Conservation (phyloP, 2,888 invertebrate genomes). For the Sceliomorpha sp. region DNA sequence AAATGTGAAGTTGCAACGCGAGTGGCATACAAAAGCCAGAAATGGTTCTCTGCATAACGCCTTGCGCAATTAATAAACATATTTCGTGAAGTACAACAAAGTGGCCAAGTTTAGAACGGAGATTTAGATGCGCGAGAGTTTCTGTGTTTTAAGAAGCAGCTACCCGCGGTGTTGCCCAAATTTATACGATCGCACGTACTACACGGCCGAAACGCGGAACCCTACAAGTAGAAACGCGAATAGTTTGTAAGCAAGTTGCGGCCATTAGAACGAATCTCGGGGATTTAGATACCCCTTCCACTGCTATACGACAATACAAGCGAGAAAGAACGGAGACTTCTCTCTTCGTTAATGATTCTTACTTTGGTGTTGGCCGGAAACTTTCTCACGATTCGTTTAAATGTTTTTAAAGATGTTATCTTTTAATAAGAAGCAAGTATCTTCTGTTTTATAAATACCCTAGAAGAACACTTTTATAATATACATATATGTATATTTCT, state of each 20-base stretch:
- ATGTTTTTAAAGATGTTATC: too few relatives aligned
- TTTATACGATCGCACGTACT: slow-evolving; percentile 71
- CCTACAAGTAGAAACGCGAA: slow-evolving; percentile 64
- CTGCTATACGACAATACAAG: slow-evolving; percentile 23
- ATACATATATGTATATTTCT: too few relatives aligned
- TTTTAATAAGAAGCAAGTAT: too few relatives aligned
- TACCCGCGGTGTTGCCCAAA: slow-evolving; percentile 53
- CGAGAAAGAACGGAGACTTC: slow-evolving; percentile 45
- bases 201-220: slow-evolving; percentile 54
- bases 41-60: slow-evolving; percentile 48
- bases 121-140: slow-evolving; percentile 64
- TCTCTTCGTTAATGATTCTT: slow-evolving; percentile 52
- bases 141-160: slow-evolving; percentile 61
- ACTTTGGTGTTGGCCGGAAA: slow-evolving; percentile 46
- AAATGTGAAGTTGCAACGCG: slow-evolving; percentile 44
- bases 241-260: slow-evolving; percentile 78
- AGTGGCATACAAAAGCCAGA: slow-evolving; percentile 50
- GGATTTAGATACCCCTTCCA: slow-evolving; percentile 75
- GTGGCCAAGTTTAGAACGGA: slow-evolving; percentile 63
- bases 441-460: too few relatives aligned
- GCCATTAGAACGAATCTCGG: slow-evolving; percentile 78
- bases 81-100: slow-evolving; percentile 59
- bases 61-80: slow-evolving; percentile 65
- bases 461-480: too few relatives aligned
- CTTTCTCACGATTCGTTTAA: slow-evolving; percentile 17